Evolutionary conservation across 2,888 invertebrate species (phyloP), one percentile per base, ranked within the genome.

Genomic region (Leistus spinibarbis): DNA sequence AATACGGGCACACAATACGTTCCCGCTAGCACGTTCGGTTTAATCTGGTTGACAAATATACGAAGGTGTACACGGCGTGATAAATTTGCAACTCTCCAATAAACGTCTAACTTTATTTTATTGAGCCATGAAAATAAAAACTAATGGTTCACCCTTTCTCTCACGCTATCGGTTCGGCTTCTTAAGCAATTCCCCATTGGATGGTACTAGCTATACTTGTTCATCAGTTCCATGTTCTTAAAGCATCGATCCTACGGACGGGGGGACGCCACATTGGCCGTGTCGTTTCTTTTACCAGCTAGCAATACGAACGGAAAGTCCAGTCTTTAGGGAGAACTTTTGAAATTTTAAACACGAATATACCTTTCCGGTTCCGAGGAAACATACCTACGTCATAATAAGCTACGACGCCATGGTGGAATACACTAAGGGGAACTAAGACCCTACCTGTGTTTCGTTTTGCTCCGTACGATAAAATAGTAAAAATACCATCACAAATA

Each of bases 51-150:
- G 16, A 71, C 71, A 71, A 71, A 71, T 54, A 73, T 53, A 40
- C 10, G 40, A 10, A 40, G 10, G 10, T 40, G 40, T 40, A 67
- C 73, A 73, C 62, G n/a, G n/a, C n/a, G 67, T 73, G 67, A 73
- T 73, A 73, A 73, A 73, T 73, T 73, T 73, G 23, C 73, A 67
- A 67, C 53, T 66, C 67, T 60, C 60, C 73, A 73, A 73, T 73
- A 73, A 67, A 73, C 57, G 73, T 73, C 73, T 62, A 73, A 73
- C 66, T 73, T 73, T 60, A 73, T 73, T 73, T 73, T 73, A 73
- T 73, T 66, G 72, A 73, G 60, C 60, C 73, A 73, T 73, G 73
- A 62, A 73, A 73, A 73, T 73, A 73, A 67, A 67, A 67, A 73
- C 73, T 67, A 67, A 67, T 73, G 67, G 57, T 22, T 13, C 10